Base-by-base conservation (phyloP, 2,113 vertebrate species). In the Lagopus muta region DNA sequence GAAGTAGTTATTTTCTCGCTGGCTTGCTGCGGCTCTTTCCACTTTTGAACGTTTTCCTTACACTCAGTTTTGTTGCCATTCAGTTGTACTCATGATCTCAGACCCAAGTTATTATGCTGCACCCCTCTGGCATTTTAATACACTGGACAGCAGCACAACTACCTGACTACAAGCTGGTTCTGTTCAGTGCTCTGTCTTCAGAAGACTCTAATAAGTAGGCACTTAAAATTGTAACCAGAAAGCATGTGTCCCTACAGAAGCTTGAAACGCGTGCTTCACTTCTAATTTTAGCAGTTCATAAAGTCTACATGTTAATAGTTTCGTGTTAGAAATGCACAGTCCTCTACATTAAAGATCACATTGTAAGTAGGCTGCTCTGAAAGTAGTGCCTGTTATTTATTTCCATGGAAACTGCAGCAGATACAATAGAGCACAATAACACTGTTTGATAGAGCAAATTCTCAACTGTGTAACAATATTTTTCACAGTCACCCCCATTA, bases 131-230 rank as follows among this genome's bases (percentile, higher is more conserved):
- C 13, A 8, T 69, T 79, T 48, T 42, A 79, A 92, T 77, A 65
- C 60, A 22, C 36, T 70, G 89, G 71, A 80, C 89, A 82, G 75
- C 81, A 92, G 32, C 84, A 93, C 8, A 62, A 87, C 32, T 73
- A 94, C 81, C 75, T 89, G 84, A 28, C 69, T 42, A 60, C 71
- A 89, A 92, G 50, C 84, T 93, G 92, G 71, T 71, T 85, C 74
- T 4, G 0, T 8, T 72, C 42, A 22, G 0, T 0, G 45, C 81
- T 93, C 89, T 85, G 58, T 90, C 60, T 80, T 79, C 4, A 1
- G 1, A 79, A 62, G 30, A 38, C 13, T 21, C 52, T 65, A 61
- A 75, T 88, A 80, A 90, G 82, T 38, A 79, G 81, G 6, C 67
- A 60, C 75, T 82, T 87, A 85, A 90, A 93, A 79, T 62, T 45